Base-by-base conservation (phyloP, 2,888 invertebrate genomes). In the Itoplectis maculator region DNA sequence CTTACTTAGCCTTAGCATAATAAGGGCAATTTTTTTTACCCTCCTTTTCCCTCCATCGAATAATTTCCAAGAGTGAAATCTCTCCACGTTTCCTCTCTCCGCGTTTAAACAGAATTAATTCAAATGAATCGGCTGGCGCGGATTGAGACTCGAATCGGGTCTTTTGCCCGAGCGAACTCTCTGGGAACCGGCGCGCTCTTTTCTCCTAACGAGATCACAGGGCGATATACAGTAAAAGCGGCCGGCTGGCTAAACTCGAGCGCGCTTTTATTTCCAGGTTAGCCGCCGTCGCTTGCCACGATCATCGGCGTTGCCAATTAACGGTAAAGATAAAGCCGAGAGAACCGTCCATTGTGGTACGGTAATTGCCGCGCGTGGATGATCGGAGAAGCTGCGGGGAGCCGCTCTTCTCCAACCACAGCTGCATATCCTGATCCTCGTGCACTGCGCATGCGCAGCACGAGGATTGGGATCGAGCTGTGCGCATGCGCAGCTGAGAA, bases 301-400 rank as follows among this genome's bases (percentile, higher is more conserved):
- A 74, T 69, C 56, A 69, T 74, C 69, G 65, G 7, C 65, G 61
- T 61, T 61, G 74, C 74, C 69, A 78, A 81, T 81, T 65, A 78
- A 82, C 74, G 69, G 56, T 74, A 49, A 74, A 54, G 51, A 61
- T 69, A 66, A 54, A 59, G 29, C 29, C n/a, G 37, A 72, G 20
- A 49, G n/a, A n/a, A 40, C 63, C 47, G 49, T 51, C 61, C 65
- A 81, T 77, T 72, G 73, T 70, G 37, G 54, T 59, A 61, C 66
- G 70, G 47, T 65, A 65, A 79, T 72, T 70, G 68, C 81, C n/a
- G 47, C 42, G 54, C 61, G 61, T 54, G 51, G 45, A 45, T 63
- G 49, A 66, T 45, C 47, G 18, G 42, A 68, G 59, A 75, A 56
- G 68, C 59, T 40, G 59, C 61, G 18, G 37, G 15, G 35, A 29